phyloP scores from a whole-genome alignment of 2,797 vertebrate genomes.

The Sandelia bainsii region DNA sequence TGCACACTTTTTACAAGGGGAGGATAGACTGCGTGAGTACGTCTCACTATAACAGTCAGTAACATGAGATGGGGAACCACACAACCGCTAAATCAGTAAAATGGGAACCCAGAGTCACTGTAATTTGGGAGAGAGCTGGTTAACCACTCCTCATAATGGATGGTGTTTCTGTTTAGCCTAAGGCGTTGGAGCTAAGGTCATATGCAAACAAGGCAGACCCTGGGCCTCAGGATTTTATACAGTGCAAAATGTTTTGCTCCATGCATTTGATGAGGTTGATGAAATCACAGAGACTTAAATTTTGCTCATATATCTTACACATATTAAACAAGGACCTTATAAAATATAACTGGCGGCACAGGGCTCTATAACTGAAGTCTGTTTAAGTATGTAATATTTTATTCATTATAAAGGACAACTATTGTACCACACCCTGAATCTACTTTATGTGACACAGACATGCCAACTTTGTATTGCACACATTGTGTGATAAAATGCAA shows the following conservation, averaged over 20 bases:
- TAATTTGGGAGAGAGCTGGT: conserved; percentile 84
- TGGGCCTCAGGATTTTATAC: conserved; percentile 51
- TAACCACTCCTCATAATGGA: conserved; percentile 84
- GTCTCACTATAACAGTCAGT: conserved; percentile 78
- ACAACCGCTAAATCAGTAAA: conserved; percentile 84
- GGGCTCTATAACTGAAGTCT: conserved; percentile 18
- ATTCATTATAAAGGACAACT: conserved; percentile 2
- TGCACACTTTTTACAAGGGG: conserved; percentile 63
- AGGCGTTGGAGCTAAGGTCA: conserved; percentile 82
- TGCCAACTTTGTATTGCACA: background rate
- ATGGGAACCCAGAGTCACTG: conserved; percentile 81
- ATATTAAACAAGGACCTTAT: background rate
- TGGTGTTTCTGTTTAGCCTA: conserved; percentile 84
- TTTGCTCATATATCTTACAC: conserved; percentile 3
- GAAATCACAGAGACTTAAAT: conserved; percentile 11
- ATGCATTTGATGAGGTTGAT: conserved; percentile 51
- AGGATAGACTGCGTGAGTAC: conserved; percentile 76
- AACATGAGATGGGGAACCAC: conserved; percentile 82
- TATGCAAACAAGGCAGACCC: conserved; percentile 82
- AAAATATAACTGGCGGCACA: conserved; percentile 5
- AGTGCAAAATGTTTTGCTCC: conserved; percentile 46
- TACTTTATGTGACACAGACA: conserved; percentile 16
- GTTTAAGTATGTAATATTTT: conserved; percentile 8
- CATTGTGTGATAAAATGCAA: background rate
- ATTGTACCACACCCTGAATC: conserved; percentile 18